Conservation (phyloP, 1,140 invertebrate species). For the Archivesica marissinica region DNA sequence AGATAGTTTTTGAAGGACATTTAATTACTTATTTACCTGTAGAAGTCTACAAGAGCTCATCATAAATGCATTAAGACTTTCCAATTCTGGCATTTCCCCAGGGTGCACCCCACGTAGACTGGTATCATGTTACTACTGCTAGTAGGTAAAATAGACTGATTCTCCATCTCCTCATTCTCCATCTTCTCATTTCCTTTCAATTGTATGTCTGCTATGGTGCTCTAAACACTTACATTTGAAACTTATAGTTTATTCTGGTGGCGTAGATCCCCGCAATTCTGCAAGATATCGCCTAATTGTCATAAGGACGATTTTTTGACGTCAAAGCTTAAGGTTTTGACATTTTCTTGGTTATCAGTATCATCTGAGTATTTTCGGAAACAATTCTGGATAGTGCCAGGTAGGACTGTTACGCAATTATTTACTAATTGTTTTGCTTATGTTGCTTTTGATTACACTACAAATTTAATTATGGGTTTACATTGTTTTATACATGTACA, state of each 20-base stretch:
- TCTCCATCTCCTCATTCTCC: background rate
- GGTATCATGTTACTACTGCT: slow-evolving; percentile 44
- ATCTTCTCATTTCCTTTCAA: slow-evolving; percentile 12
- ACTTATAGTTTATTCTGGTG: slow-evolving; percentile 50
- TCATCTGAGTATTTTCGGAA: slow-evolving; percentile 48
- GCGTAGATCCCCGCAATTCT: slow-evolving; percentile 50
- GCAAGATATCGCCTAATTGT: slow-evolving; percentile 36
- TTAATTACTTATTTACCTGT: slow-evolving; percentile 17
- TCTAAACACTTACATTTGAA: slow-evolving; percentile 32
- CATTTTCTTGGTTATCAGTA: slow-evolving; percentile 61
- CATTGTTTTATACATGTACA: too few relatives aligned
- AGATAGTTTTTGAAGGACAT: background rate
- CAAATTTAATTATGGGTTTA: too few relatives aligned
- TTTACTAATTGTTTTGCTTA: background rate
- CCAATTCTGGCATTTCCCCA: slow-evolving; percentile 11
- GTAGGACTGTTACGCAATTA: slow-evolving; percentile 29
- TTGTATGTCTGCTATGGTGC: slow-evolving; percentile 41
- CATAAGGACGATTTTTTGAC: slow-evolving; percentile 50
- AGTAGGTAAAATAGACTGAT: slow-evolving; percentile 35
- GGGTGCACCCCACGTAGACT: slow-evolving; percentile 45
- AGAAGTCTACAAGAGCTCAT: background rate
- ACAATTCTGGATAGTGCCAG: slow-evolving; percentile 36
- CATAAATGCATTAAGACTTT: slow-evolving; percentile 39
- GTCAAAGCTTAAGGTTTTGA: slow-evolving; percentile 48
- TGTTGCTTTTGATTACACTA: too few relatives aligned